Conservation (phyloP, 2,797 vertebrate genomes). For the Loris lydekkerianus region DNA sequence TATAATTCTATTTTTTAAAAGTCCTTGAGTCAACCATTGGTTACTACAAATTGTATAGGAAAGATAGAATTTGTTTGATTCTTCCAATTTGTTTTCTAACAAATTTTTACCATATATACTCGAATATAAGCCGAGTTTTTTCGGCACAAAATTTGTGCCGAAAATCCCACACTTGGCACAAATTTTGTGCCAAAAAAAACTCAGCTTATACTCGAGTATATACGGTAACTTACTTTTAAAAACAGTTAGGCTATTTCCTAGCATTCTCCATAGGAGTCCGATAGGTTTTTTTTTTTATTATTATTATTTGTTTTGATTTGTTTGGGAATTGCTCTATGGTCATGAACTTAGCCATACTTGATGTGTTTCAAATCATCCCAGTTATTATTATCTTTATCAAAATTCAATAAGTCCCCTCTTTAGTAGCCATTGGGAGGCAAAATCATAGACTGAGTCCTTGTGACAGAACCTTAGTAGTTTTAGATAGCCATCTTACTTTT, state of each 20-base stretch:
- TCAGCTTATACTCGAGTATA: too few relatives aligned
- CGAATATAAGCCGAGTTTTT: too few relatives aligned
- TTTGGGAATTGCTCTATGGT: neutral
- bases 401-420: neutral
- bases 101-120: too few relatives aligned
- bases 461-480: neutral
- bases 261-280: neutral
- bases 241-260: neutral
- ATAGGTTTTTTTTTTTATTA: neutral
- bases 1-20: neutral
- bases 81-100: neutral
- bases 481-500: neutral
- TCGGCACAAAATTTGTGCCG: too few relatives aligned
- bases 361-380: neutral
- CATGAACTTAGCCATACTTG: neutral
- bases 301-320: neutral
- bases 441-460: neutral
- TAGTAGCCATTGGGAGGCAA: neutral
- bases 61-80: neutral
- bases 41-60: neutral
- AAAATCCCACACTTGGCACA: too few relatives aligned
- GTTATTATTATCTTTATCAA: neutral
- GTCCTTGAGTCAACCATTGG: neutral
- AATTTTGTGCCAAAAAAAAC: too few relatives aligned
- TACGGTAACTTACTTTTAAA: neutral